Evolutionary conservation across 2,113 vertebrate species (phyloP).

Genomic region (Trogon surrucura): DNA sequence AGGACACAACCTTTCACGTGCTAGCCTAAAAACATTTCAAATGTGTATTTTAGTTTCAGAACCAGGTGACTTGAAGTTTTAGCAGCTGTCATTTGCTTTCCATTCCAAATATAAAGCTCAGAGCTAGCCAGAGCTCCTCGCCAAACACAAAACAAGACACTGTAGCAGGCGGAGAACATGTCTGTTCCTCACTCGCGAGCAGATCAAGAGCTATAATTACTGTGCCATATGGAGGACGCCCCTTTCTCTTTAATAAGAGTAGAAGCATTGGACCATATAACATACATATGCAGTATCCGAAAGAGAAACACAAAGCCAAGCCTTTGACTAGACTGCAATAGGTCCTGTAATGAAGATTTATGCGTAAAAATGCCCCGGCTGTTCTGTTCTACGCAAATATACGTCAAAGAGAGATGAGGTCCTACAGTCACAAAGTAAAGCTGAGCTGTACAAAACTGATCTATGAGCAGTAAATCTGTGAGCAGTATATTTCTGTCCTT

Average conservation of each 20-base stretch:
- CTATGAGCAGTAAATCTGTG: background rate
- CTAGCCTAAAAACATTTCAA: background rate
- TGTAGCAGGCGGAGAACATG: background rate
- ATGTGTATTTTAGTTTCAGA: background rate
- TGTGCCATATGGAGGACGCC: background rate
- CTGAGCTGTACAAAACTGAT: background rate
- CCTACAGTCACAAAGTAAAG: background rate
- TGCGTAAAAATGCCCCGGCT: background rate
- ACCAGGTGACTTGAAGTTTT: background rate
- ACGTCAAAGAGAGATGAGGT: background rate
- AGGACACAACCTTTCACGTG: background rate
- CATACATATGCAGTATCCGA: background rate
- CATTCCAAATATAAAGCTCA: background rate
- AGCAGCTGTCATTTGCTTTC: background rate
- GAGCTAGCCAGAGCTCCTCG: background rate
- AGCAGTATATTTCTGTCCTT: background rate
- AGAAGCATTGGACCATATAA: background rate
- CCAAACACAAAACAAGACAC: background rate
- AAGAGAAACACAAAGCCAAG: slow-evolving; percentile 16
- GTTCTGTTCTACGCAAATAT: background rate
- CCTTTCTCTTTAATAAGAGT: background rate
- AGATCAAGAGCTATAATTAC: background rate
- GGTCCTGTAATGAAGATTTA: background rate
- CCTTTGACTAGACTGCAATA: background rate
- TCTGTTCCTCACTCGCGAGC: background rate